These are phyloP conservation scores for Agapornis roseicollis DNA, from an alignment of 2,113 vertebrate genomes.

Conservation along the genomic window DNA sequence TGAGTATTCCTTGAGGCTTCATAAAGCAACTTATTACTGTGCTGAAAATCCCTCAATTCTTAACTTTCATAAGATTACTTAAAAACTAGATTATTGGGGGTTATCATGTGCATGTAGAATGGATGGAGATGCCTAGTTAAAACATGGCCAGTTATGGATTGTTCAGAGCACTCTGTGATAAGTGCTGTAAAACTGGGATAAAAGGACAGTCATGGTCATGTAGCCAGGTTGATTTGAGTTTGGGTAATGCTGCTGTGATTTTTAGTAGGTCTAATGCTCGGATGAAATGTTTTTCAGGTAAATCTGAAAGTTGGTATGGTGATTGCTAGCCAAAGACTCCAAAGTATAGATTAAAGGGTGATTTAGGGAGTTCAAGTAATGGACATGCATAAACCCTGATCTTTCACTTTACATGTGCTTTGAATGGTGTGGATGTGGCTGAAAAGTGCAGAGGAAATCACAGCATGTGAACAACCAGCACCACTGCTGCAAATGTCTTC, in stretches of 20 bases:
- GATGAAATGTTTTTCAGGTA: not conserved
- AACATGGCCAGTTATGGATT: rapidly evolving
- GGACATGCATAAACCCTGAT: not conserved
- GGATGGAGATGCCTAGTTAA: not conserved
- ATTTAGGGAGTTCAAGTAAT: not conserved
- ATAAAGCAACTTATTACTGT: not conserved
- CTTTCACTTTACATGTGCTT: not conserved
- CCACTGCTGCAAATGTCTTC: not conserved
- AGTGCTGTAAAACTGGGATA: not conserved
- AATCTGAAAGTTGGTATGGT: not conserved
- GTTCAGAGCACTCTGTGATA: not conserved
- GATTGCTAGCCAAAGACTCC: not conserved
- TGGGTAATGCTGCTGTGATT: not conserved
- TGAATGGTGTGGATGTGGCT: not conserved
- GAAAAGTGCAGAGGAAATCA: not conserved
- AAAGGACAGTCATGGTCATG: rapidly evolving
- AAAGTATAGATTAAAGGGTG: not conserved
- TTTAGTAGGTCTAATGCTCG: not conserved
- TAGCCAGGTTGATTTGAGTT: not conserved
- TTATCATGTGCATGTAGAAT: not conserved
- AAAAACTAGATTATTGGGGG: not conserved
- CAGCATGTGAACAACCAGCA: not conserved
- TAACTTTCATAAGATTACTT: rapidly evolving
- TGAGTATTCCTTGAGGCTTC: not conserved
- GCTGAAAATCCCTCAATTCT: not conserved